Base-by-base conservation (phyloP, 2,113 vertebrate species). In the Aegypius monachus region DNA sequence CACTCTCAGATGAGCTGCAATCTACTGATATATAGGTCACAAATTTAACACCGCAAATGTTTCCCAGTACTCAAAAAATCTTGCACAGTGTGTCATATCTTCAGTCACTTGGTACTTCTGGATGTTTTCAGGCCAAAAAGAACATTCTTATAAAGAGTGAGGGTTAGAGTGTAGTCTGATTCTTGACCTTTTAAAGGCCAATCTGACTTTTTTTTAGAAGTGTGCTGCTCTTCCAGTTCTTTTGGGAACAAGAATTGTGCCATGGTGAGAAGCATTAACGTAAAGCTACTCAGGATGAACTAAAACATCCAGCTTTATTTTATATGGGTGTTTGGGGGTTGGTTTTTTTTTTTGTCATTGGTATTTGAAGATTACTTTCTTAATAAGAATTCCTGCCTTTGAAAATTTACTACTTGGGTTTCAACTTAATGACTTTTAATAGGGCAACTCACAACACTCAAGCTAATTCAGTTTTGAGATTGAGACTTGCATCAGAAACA, bases 61-160 rank as follows among this genome's bases (percentile, higher is more conserved):
- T 84, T 81, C 68, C 42, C n/a, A 66, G 55, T 71, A 47, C 42
- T 71, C 29, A 50, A 58, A 75, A 65, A 71, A 66, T 31, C 62
- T 65, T 7, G 1, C 16, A 2, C n/a, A 50, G 40, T 87, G 55
- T 18, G 8, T 95, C 23, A 2, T 75, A 19, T 61, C 40, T 79
- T 75, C 25, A 75, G 67, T 53, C 91, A 36, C 53, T 82, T 85
- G 43, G 36, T 83, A 14, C 20, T 62, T 93, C 27, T 74, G 42
- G 65, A 63, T 87, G 43, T 63, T 94, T 96, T 61, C 36, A 88
- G 72, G 58, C 40, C 52, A 38, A 78, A 97, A 86, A 77, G 38
- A 21, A 43, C 13, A 7, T 38, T 45, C 26, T 53, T 42, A 13
- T 3, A 26, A 55, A 73, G 14, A 78, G 29, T 31, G 31, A 65